These are phyloP conservation scores for Camponotus pennsylvanicus DNA, from an alignment of 1,140 invertebrate species.

Conservation along the genomic window DNA sequence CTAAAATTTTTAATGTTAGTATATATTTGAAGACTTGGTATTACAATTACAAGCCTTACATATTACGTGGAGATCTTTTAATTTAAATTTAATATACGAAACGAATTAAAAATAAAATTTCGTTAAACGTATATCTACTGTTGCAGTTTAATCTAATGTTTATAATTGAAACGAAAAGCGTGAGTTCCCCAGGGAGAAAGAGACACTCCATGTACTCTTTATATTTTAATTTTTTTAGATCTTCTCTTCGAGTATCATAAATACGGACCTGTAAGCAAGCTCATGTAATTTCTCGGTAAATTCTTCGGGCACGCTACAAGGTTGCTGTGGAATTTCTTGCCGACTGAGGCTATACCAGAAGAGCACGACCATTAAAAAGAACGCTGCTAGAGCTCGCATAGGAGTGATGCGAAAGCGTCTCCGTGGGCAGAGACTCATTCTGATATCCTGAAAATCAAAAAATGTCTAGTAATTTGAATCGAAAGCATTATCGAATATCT, in stretches of 20 bases:
- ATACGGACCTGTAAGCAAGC: conserved; percentile 76
- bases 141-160: background rate
- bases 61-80: background rate
- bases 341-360: conserved; percentile 80
- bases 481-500: background rate
- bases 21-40: too few relatives aligned
- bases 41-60: background rate
- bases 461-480: background rate
- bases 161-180: background rate
- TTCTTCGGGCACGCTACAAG: conserved; percentile 80
- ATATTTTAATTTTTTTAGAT: background rate
- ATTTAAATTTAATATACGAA: conserved; percentile 4
- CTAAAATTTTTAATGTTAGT: too few relatives aligned
- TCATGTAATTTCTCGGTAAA: conserved; percentile 80
- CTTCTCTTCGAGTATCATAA: background rate
- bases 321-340: conserved; percentile 76
- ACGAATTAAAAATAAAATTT: background rate
- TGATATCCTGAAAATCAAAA: conserved; percentile 69
- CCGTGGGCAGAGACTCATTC: conserved; percentile 79
- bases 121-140: background rate
- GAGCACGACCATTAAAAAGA: conserved; percentile 74
- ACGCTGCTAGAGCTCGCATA: conserved; percentile 76
- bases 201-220: background rate
- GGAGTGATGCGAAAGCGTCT: conserved; percentile 80
- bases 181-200: background rate